Evolutionary conservation across 2,113 vertebrate genomes (phyloP).

Genomic region (Perccottus glenii): DNA sequence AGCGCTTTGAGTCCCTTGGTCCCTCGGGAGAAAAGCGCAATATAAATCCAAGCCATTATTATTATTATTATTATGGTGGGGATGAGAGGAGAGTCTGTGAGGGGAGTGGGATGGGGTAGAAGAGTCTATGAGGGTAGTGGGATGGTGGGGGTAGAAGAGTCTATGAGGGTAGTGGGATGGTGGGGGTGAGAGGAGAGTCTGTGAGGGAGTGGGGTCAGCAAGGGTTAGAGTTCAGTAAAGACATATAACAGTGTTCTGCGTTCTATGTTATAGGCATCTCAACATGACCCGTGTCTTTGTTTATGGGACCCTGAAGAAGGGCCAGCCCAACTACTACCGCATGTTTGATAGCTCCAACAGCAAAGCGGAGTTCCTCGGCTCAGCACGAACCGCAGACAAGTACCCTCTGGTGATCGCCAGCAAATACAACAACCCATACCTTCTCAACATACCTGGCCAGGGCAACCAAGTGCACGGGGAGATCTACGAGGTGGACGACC

Average conservation of each 20-base stretch:
- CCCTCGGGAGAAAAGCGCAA: too few species aligned
- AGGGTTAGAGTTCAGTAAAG: too few species aligned
- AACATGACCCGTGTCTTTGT: constrained; percentile 85
- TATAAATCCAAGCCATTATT: too few species aligned
- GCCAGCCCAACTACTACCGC: constrained; percentile 86
- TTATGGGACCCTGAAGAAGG: constrained; percentile 91
- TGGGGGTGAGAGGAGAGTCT: too few species aligned
- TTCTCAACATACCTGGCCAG: constrained; percentile 84
- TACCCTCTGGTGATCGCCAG: constrained; percentile 88
- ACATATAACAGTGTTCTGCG: not conserved
- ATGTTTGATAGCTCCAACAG: constrained; percentile 80
- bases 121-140: too few species aligned
- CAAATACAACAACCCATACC: constrained; percentile 83
- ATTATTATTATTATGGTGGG: too few species aligned
- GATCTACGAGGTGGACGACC: constrained; percentile 86
- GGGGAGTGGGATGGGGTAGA: too few species aligned
- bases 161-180: too few species aligned
- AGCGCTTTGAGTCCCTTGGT: too few species aligned
- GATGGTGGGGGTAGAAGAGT: too few species aligned
- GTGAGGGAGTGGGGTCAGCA: too few species aligned
- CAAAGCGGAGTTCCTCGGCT: constrained; percentile 72
- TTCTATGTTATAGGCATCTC: not conserved
- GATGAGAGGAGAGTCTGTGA: too few species aligned
- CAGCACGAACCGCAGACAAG: constrained; percentile 79
- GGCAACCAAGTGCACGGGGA: constrained; percentile 84